Conservation (phyloP, 2,113 vertebrate species). For the Amia ocellicauda region DNA sequence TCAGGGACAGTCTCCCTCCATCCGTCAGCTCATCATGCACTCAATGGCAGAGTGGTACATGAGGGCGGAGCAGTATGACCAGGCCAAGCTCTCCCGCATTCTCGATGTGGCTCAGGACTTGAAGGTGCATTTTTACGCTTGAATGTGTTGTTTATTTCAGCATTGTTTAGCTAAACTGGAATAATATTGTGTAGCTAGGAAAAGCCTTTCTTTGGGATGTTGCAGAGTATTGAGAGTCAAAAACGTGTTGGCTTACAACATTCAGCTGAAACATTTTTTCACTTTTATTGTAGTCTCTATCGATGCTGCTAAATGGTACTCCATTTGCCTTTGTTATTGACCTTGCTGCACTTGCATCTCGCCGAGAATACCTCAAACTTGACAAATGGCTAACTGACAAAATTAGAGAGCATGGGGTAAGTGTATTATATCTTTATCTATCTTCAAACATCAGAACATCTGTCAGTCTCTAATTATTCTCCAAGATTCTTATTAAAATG, state of each 20-base stretch:
- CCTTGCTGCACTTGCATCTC: conserved; percentile 99
- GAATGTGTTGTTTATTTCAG: too few relatives aligned
- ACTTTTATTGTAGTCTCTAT: conserved; percentile 80
- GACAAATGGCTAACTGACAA: conserved; percentile 99
- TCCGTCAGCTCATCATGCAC: conserved; percentile 98
- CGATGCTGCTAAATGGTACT: conserved; percentile 99
- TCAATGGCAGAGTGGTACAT: conserved; percentile 99
- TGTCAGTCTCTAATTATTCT: too few relatives aligned
- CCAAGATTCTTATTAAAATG: too few relatives aligned
- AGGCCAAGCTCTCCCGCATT: conserved; percentile 95
- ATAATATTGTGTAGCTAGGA: not conserved
- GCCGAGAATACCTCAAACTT: conserved; percentile 99
- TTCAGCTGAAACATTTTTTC: not conserved
- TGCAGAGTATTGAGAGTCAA: too few relatives aligned
- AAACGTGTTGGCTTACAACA: not conserved
- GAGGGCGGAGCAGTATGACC: conserved; percentile 97
- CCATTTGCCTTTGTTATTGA: conserved; percentile 99
- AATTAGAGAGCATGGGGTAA: conserved; percentile 97
- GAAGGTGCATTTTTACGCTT: conserved; percentile 85
- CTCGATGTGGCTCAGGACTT: conserved; percentile 98
- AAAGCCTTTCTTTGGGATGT: not conserved
- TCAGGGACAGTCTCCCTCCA: conserved; percentile 97
- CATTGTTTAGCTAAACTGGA: not conserved
- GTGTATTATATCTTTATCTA: too few relatives aligned
- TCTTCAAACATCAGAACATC: too few relatives aligned